phyloP scores from a whole-genome alignment of 2,113 vertebrate species.

The Falco punctatus region DNA sequence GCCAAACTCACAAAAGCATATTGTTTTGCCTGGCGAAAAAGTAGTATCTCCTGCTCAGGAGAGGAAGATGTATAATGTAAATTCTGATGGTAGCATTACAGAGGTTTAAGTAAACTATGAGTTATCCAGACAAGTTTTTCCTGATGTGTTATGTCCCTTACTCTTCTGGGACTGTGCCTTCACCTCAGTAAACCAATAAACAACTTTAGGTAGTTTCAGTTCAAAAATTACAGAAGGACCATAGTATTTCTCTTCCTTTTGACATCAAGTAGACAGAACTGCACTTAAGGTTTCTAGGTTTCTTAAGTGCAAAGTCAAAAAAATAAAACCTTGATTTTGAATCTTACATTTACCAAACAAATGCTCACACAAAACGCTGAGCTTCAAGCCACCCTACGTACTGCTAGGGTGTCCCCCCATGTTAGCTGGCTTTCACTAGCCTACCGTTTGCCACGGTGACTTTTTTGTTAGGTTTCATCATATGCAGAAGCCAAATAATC shows the following conservation, averaged over 20 bases:
- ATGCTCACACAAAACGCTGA: no score
- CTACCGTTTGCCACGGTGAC: neutral
- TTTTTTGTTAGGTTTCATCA: neutral
- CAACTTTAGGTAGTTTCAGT: neutral
- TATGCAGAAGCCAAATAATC: neutral
- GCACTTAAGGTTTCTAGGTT: neutral
- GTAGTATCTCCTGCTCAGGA: neutral
- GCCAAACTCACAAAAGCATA: neutral
- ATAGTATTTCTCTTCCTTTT: neutral
- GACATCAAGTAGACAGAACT: neutral
- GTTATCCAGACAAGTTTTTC: neutral
- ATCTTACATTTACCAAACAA: neutral
- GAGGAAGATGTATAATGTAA: neutral
- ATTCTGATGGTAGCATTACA: neutral
- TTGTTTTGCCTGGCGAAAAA: neutral
- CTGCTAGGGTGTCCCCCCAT: rapidly evolving
- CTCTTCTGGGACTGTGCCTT: neutral
- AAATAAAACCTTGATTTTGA: neutral
- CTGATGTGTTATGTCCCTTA: neutral
- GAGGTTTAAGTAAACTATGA: neutral
- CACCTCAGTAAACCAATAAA: neutral
- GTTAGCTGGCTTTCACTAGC: neutral
- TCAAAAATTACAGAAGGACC: neutral
- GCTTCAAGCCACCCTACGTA: neutral
- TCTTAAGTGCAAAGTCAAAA: neutral